Conservation (phyloP, 2,113 vertebrate genomes). For the Desmodus rotundus region DNA sequence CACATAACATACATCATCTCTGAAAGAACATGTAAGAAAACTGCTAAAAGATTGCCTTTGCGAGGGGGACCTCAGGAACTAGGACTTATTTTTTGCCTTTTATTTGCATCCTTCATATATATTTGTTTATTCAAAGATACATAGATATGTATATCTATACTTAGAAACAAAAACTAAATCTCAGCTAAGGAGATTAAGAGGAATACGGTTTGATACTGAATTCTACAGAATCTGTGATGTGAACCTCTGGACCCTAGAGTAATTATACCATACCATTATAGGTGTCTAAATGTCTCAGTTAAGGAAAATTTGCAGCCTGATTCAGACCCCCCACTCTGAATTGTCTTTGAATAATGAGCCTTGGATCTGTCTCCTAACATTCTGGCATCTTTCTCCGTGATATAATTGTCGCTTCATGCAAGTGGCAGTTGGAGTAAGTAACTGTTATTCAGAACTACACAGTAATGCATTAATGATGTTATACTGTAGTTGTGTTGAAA, state of each 20-base stretch:
- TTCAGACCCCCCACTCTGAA: conserved; percentile 43
- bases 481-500: neutral
- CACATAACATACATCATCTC: neutral
- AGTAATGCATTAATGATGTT: neutral
- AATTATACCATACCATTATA: conserved; percentile 38
- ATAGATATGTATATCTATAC: neutral
- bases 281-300: conserved; percentile 39
- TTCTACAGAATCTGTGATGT: conserved; percentile 39
- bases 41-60: neutral
- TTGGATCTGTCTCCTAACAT: conserved; percentile 48
- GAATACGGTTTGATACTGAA: neutral
- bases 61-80: neutral
- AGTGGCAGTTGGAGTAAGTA: conserved; percentile 45
- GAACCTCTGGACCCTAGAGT: conserved; percentile 37
- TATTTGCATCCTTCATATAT: neutral
- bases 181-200: neutral
- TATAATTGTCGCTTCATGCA: conserved; percentile 45
- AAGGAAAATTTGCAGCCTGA: conserved; percentile 34
- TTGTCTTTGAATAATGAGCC: conserved; percentile 54
- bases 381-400: conserved; percentile 45
- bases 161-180: neutral
- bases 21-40: neutral
- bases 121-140: conserved; percentile 26
- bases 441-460: conserved; percentile 35
- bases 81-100: neutral